phyloP scores from a whole-genome alignment of 2,113 vertebrate genomes.

The Ciconia boyciana region DNA sequence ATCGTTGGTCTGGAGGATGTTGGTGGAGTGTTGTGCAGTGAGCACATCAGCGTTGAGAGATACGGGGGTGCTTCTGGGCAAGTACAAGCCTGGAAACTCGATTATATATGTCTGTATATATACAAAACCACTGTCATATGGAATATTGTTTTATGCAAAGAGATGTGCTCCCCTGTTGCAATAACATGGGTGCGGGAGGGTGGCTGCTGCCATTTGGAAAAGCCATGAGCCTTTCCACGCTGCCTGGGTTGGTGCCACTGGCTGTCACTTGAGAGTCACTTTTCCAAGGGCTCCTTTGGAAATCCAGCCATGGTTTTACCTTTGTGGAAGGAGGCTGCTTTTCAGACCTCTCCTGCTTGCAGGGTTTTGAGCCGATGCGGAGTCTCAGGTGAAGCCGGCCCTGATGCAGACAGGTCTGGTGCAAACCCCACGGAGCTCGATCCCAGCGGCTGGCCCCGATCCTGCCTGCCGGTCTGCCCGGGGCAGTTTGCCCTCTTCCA shows the following conservation, averaged over 20 bases:
- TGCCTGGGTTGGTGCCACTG: not conserved
- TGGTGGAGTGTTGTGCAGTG: fast-evolving
- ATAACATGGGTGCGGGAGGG: fast-evolving
- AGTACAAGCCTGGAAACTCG: not conserved
- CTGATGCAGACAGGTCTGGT: not conserved
- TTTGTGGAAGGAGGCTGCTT: fast-evolving
- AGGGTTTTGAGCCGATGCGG: fast-evolving
- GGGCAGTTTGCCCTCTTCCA: not conserved
- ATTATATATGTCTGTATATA: not conserved
- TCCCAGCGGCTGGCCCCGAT: not conserved
- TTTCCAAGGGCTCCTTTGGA: not conserved
- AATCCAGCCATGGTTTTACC: not conserved
- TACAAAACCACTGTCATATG: too few relatives aligned
- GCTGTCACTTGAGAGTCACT: not conserved
- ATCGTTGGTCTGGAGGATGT: fast-evolving
- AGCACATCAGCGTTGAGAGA: not conserved
- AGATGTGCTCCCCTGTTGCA: fast-evolving
- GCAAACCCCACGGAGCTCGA: fast-evolving
- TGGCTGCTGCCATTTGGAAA: not conserved
- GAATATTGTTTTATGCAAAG: not conserved
- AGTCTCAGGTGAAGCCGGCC: not conserved
- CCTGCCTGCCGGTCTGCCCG: fast-evolving
- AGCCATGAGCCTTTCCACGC: fast-evolving
- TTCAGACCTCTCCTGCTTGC: not conserved
- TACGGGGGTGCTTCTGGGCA: not conserved